Percentiles rank a stretch among this genome's conserved stretches.
Conservation (phyloP, 2,888 invertebrate species). For the Drosophila pullipes region DNA sequence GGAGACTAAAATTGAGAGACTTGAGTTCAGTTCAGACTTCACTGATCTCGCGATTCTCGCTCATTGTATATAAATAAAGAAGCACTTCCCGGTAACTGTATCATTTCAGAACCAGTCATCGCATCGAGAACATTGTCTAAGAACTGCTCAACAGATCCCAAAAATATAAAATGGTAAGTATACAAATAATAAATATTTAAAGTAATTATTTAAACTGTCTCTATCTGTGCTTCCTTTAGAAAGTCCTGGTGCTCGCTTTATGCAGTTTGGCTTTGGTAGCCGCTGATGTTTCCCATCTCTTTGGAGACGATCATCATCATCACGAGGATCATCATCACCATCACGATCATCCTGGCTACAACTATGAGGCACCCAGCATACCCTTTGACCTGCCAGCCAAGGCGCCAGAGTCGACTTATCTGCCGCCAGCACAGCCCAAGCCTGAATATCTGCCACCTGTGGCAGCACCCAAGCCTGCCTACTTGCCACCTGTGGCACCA, state of each 20-base stretch:
- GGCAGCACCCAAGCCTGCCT: constrained; percentile 38
- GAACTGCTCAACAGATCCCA: background rate
- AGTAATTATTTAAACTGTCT: background rate
- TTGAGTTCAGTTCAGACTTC: constrained; percentile 6
- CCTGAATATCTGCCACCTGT: constrained; percentile 37
- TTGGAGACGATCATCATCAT: constrained; percentile 63
- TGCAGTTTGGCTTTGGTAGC: constrained; percentile 67
- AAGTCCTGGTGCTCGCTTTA: constrained; percentile 67
- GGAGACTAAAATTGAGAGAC: constrained; percentile 6
- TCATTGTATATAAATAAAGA: constrained; percentile 76
- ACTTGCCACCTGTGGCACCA: constrained; percentile 22
- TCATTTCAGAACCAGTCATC: constrained; percentile 65
- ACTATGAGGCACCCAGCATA: constrained; percentile 58
- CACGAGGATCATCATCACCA: constrained; percentile 60
- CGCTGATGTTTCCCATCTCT: constrained; percentile 79
- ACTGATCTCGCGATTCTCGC: constrained; percentile 47
- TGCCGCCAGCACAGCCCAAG: constrained; percentile 56
- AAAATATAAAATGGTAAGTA: constrained; percentile 62
- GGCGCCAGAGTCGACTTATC: constrained; percentile 36
- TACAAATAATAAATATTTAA: background rate
- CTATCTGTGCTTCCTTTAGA: constrained; percentile 45
- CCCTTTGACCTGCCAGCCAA: constrained; percentile 64
- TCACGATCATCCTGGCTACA: constrained; percentile 73
- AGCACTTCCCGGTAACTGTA: constrained; percentile 71
- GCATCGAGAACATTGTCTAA: constrained; percentile 58